Evolutionary conservation across 2,113 vertebrate species (phyloP).

Genomic region (Thinocorus orbignyianus): DNA sequence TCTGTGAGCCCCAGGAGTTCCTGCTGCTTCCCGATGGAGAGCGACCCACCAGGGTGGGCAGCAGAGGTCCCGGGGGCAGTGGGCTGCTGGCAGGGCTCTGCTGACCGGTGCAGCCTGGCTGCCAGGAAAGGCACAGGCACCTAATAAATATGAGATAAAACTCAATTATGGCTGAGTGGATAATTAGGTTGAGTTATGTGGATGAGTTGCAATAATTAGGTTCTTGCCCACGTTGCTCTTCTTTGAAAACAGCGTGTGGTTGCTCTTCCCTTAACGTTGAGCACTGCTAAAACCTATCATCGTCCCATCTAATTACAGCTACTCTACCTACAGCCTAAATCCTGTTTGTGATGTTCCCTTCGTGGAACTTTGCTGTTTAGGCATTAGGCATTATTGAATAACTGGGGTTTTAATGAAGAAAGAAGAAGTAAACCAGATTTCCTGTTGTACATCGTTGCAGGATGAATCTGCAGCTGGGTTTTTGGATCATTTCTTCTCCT

Average conservation of each 20-base stretch:
- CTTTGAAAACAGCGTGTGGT: background rate
- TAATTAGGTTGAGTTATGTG: constrained; percentile 18
- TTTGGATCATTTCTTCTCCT: background rate
- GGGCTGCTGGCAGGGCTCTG: background rate
- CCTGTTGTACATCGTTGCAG: background rate
- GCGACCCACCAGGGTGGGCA: background rate
- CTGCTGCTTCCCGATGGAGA: background rate
- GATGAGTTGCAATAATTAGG: background rate
- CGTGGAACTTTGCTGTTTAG: background rate
- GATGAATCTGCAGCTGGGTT: background rate
- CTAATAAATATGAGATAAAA: background rate
- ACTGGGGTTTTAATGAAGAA: background rate
- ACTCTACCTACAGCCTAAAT: background rate
- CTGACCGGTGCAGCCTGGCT: background rate
- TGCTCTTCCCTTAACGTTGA: background rate
- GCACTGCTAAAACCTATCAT: background rate
- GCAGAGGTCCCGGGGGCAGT: background rate
- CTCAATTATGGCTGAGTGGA: background rate
- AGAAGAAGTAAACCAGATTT: background rate
- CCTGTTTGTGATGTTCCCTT: background rate
- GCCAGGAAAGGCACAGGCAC: background rate
- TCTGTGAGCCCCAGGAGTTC: background rate
- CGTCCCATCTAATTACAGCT: background rate
- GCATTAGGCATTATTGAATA: background rate
- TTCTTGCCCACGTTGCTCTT: background rate